phyloP scores from a whole-genome alignment of 2,113 vertebrate genomes.

The Martes martes region DNA sequence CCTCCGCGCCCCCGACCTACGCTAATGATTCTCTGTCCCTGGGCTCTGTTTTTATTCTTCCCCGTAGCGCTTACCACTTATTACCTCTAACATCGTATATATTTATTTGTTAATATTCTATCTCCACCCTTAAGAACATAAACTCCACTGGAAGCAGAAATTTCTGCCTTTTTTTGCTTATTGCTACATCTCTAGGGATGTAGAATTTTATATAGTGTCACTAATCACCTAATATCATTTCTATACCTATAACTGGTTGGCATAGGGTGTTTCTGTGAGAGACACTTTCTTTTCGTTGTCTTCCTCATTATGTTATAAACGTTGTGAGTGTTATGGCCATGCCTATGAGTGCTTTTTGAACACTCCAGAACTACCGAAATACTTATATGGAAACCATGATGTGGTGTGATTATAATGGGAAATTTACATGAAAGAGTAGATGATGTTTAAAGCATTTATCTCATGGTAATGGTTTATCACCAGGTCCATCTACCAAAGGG shows the following conservation, averaged over 20 bases:
- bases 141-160: background rate
- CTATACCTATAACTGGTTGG: background rate
- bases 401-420: background rate
- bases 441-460: conserved; percentile 15
- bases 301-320: background rate
- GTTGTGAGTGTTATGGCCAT: background rate
- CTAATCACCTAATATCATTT: background rate
- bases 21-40: background rate
- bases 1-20: too few relatives aligned
- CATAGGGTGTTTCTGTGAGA: background rate
- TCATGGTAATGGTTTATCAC: background rate
- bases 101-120: background rate
- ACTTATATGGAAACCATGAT: background rate
- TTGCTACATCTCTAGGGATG: background rate
- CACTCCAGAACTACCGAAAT: background rate
- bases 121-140: background rate
- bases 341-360: background rate
- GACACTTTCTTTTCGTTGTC: background rate
- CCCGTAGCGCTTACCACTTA: background rate
- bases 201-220: background rate
- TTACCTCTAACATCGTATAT: too few relatives aligned
- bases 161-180: conserved; percentile 15
- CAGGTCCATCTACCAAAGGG: background rate
- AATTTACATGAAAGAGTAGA: background rate
- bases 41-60: background rate